Percentiles rank a stretch among this genome's conserved stretches.
Conservation (phyloP, 1,140 invertebrate species). For the Eumaeus atala region DNA sequence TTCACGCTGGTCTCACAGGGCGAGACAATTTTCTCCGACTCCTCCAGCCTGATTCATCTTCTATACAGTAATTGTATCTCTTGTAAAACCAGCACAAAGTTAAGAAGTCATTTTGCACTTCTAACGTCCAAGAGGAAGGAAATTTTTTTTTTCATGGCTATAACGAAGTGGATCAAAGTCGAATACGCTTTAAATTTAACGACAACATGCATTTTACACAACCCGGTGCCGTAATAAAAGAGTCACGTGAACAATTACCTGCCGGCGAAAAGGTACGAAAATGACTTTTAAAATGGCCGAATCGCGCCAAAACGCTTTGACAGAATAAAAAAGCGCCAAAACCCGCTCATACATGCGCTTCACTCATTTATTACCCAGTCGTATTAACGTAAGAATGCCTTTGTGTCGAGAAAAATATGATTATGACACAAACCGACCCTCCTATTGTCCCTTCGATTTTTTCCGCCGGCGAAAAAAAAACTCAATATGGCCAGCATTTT, state of each 20-base stretch:
- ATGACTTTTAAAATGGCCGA: constrained; percentile 27
- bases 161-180: background rate
- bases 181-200: background rate
- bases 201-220: background rate
- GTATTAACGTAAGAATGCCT: constrained; percentile 61
- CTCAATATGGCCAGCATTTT: constrained; percentile 49
- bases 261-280: constrained; percentile 17
- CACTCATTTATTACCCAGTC: constrained; percentile 52
- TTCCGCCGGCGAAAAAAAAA: constrained; percentile 37
- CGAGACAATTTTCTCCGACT: no score
- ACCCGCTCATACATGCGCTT: constrained; percentile 32
- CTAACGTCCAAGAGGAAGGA: no score
- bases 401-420: constrained; percentile 64
- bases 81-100: no score
- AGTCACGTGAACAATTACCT: constrained; percentile 22
- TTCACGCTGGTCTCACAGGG: no score
- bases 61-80: no score
- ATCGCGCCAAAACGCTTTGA: constrained; percentile 24
- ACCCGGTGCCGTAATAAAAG: background rate
- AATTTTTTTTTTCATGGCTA: background rate
- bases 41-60: no score
- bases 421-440: constrained; percentile 53
- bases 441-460: constrained; percentile 64
- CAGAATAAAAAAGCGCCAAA: constrained; percentile 26
- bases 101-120: no score